Evolutionary conservation across 2,113 vertebrate genomes (phyloP), one percentile per base, ranked within the genome.

Genomic region (Mixornis gularis): DNA sequence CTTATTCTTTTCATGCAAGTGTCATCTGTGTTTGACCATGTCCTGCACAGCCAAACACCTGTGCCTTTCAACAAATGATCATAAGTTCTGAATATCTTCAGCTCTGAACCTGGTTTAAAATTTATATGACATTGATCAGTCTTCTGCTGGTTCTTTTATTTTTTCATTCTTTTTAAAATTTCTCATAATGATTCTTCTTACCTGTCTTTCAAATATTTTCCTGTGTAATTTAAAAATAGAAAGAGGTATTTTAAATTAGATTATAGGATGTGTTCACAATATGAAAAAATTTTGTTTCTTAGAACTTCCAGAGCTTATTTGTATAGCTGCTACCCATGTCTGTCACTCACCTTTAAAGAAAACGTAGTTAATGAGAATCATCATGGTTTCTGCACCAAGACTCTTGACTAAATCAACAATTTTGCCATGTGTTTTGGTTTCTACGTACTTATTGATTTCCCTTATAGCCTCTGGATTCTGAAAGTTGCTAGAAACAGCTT

Each of bases 291-390:
- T 63, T 41, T 3, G 1, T 55, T 80, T 71, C 60, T 76, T 72
- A 76, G 29, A 41, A 40, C 24, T 79, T 82, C 2, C 27, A 77
- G 30, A 66, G 17, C 7, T 43, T 55, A 49, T 30, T 12, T 53
- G 4, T 27, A 8, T 27, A 63, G 44, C 10, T 70, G 21, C 17
- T 70, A 66, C 22, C 5, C 19, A 15, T 1, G 0, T 68, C 84
- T 88, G 12, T 43, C n/a, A 90, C 94, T 93, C 44, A 96, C 98
- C 98, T 98, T 53, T 97, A 95, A 99, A 98, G 92, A 95, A 98
- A 89, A 99, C 92, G 14, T 97, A 98, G 95, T 98, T 99, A 60
- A 98, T 87, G 51, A 99, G 97, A 94, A 99, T 73, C 96, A 99
- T 97, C 69, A 94, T 12, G 0, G 95, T 97, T 1, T 36, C 34